These are phyloP conservation scores for Austrolebias charrua DNA, from an alignment of 2,797 vertebrate species.

Conservation along the genomic window DNA sequence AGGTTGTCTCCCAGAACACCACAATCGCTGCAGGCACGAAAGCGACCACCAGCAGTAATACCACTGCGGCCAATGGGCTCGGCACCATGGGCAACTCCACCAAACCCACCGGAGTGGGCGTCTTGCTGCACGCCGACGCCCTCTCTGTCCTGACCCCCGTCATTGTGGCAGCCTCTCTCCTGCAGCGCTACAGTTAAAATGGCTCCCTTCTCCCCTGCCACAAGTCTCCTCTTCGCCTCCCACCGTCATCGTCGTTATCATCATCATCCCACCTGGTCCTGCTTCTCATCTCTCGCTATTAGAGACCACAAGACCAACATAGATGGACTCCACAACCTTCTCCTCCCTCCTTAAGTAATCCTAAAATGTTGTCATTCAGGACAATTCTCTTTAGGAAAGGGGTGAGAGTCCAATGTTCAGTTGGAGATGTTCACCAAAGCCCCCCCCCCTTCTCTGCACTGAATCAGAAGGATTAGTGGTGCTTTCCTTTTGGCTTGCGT, in stretches of 20 bases:
- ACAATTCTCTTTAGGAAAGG: slow-evolving; percentile 43
- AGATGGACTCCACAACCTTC: slow-evolving; percentile 55
- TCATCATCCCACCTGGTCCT: slow-evolving; percentile 32
- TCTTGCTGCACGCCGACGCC: slow-evolving; percentile 76
- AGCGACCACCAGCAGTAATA: slow-evolving; percentile 61
- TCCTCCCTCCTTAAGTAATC: slow-evolving; percentile 39
- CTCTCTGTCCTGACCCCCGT: slow-evolving; percentile 74
- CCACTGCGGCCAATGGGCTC: slow-evolving; percentile 51
- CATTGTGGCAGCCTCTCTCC: slow-evolving; percentile 77
- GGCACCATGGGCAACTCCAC: slow-evolving; percentile 67
- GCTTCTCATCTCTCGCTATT: slow-evolving; percentile 30
- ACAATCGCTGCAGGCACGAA: slow-evolving; percentile 10
- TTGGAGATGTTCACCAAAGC: slow-evolving; percentile 38
- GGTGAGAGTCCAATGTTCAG: slow-evolving; percentile 17
- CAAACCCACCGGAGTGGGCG: slow-evolving; percentile 63
- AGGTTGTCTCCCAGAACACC: slow-evolving; percentile 64
- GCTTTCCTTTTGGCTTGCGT: slow-evolving; percentile 50
- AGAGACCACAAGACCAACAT: slow-evolving; percentile 65
- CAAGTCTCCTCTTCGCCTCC: slow-evolving; percentile 11
- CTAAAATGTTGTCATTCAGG: slow-evolving; percentile 48
- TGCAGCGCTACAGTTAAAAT: slow-evolving; percentile 86
- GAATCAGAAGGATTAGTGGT: slow-evolving; percentile 53
- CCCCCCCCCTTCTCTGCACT: slow-evolving; percentile 18
- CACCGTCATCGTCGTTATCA: background rate
- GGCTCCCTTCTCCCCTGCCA: slow-evolving; percentile 19